phyloP scores from a whole-genome alignment of 1,140 invertebrate genomes.

The Ips nitidus region DNA sequence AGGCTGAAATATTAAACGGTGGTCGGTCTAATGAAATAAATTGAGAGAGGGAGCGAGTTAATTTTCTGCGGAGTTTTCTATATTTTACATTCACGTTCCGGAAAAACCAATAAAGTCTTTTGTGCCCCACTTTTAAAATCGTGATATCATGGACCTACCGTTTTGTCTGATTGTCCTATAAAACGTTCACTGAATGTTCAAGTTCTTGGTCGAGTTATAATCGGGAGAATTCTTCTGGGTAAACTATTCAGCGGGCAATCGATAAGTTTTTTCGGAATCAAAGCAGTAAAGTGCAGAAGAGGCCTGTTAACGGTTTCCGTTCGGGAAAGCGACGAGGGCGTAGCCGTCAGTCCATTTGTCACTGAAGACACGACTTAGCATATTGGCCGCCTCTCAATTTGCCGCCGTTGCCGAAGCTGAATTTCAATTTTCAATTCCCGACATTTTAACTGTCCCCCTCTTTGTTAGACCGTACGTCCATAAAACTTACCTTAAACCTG shows the following conservation, averaged over 20 bases:
- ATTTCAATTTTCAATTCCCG: slow-evolving; percentile 32
- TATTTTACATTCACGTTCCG: too few species aligned
- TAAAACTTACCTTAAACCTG: slow-evolving; percentile 18
- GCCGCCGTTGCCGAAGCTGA: slow-evolving; percentile 18
- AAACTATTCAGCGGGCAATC: neutral
- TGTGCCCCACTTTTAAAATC: neutral
- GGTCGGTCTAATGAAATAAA: too few species aligned
- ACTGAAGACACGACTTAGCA: slow-evolving; percentile 28
- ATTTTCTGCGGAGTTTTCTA: too few species aligned
- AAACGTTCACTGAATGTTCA: too few species aligned
- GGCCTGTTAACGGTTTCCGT: slow-evolving; percentile 28
- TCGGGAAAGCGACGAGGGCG: slow-evolving; percentile 20
- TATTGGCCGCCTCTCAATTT: slow-evolving; percentile 33
- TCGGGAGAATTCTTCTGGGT: too few species aligned
- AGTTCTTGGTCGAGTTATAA: too few species aligned
- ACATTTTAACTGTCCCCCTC: slow-evolving; percentile 18
- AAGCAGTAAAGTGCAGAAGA: slow-evolving; percentile 28
- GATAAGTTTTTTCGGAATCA: slow-evolving; percentile 11
- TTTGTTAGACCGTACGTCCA: slow-evolving; percentile 6
- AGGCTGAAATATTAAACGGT: neutral
- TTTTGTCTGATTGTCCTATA: neutral
- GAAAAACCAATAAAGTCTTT: neutral
- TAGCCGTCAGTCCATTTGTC: slow-evolving; percentile 27
- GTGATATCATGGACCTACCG: neutral
- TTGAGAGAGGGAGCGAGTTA: too few species aligned